Evolutionary conservation across 2,113 vertebrate species (phyloP), one percentile per base, ranked within the genome.

Genomic region (Megaleporinus macrocephalus): DNA sequence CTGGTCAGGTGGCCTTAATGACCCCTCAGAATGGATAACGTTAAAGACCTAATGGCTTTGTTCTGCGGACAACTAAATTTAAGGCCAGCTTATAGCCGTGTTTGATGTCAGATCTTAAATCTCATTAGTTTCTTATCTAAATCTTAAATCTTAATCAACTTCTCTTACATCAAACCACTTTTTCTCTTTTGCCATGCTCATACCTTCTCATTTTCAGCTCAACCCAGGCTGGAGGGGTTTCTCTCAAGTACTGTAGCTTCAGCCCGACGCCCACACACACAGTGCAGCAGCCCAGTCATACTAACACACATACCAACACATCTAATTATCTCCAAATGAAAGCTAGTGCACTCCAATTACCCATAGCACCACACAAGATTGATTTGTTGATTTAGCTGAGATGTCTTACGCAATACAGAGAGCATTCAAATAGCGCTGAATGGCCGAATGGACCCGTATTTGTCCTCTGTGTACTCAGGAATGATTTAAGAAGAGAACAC

Each of bases 401-500:
- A 33, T 20, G n/a, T 14, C 10, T 26, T 5, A 9, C 41, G 30
- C 27, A 36, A 81, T 2, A 11, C 30, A 71, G 66, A 57, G 63
- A 53, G 71, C 26, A 16, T 65, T 65, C 13, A 27, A 30, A 65
- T 13, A 27, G 24, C 24, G 14, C 24, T 0, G 76, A 78, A 62
- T 72, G 7, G 59, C 63, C 47, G 20, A 16, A 72, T 26, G 57
- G 27, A 36, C 36, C 10, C 10, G 33, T 44, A 24, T 47, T 70
- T 71, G 26, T 77, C 70, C 70, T 71, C 33, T 36, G 65, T 68
- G 65, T 36, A 18, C 33, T 68, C 41, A 61, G 22, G 55, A 30
- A 20, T 70, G 36, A 27, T 70, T 82, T 82, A 27, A 76, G 63
- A 13, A 76, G 24, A 61, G 27, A 16, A 74, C 79, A 75, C 33